These are phyloP conservation scores for Argyrosomus regius DNA, from an alignment of 2,797 vertebrate genomes.

Conservation along the genomic window DNA sequence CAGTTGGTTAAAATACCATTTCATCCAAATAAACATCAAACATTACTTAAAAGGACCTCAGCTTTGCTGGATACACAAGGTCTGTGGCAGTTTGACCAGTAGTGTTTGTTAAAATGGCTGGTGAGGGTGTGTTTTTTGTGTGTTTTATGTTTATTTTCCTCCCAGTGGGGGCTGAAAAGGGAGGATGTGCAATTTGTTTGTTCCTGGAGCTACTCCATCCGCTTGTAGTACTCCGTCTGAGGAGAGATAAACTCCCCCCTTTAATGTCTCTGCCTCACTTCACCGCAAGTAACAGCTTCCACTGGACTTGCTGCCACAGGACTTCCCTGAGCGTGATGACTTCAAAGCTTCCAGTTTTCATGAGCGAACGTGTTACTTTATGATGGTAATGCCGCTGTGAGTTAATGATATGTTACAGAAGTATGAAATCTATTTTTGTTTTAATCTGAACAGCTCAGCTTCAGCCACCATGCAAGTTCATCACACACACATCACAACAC, in stretches of 20 bases:
- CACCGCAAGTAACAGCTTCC: conserved; percentile 33
- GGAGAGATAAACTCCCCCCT: conserved; percentile 35
- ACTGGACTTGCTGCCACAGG: conserved; percentile 22
- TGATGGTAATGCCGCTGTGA: not conserved
- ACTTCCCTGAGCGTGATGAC: conserved; percentile 18
- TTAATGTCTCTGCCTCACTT: conserved; percentile 43
- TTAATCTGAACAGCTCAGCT: not conserved
- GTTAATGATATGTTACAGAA: conserved; percentile 10
- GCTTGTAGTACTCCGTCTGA: conserved; percentile 34
- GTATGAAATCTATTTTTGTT: conserved; percentile 2
- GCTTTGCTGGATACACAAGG: conserved; percentile 31
- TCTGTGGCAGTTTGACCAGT: conserved; percentile 35
- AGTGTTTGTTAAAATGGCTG: conserved; percentile 30
- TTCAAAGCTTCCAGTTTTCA: not conserved
- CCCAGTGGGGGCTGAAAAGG: conserved; percentile 24
- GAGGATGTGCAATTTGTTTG: conserved; percentile 47
- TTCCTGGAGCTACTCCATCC: conserved; percentile 43
- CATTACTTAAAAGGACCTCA: conserved; percentile 22
- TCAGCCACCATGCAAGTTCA: conserved; percentile 15
- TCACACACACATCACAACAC: conserved; percentile 10
- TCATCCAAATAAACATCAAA: conserved; percentile 59
- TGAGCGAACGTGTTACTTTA: not conserved
- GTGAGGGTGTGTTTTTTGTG: not conserved
- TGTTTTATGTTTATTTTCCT: conserved; percentile 2
- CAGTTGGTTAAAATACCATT: conserved; percentile 41